A percentile compares a stretch with the other conserved stretches of the same genome.
phyloP scores from a whole-genome alignment of 2,113 vertebrate species.

The Poeciliopsis retropinna region DNA sequence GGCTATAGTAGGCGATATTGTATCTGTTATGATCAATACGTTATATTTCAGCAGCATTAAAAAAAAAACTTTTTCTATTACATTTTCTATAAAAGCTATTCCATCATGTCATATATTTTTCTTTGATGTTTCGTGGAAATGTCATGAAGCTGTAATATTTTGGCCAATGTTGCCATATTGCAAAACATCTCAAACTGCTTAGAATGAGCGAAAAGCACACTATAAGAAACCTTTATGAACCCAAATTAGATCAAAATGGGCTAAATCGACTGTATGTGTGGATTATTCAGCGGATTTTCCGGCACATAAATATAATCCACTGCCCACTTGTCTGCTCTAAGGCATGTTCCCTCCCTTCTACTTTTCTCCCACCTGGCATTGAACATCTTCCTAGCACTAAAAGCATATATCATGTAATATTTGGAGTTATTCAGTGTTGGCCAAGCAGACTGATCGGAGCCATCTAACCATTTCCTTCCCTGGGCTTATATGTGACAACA shows the following conservation, averaged over 20 bases:
- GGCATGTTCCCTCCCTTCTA: not conserved
- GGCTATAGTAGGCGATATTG: not conserved
- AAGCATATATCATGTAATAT: conserved; percentile 36
- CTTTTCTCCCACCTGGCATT: conserved; percentile 20
- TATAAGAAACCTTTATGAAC: not conserved
- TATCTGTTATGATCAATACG: not conserved
- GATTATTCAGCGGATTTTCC: not conserved
- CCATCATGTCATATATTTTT: too few relatives aligned
- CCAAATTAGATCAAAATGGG: not conserved
- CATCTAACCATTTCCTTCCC: conserved; percentile 35
- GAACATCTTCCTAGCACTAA: not conserved
- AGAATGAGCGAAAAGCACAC: not conserved
- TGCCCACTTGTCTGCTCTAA: conserved; percentile 2
- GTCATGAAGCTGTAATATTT: too few relatives aligned
- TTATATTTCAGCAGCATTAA: not conserved
- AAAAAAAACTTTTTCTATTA: too few relatives aligned
- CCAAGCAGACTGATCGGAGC: conserved; percentile 44
- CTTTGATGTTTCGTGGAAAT: too few relatives aligned
- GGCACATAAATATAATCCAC: conserved; percentile 6
- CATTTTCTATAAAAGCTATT: not conserved
- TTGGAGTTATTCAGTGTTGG: conserved; percentile 25
- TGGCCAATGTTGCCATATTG: not conserved
- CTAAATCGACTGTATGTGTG: not conserved
- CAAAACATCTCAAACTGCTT: not conserved
- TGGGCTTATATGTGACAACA: conserved; percentile 27